phyloP scores from a whole-genome alignment of 1,140 invertebrate species.

The Brachionus rotundiformis region DNA sequence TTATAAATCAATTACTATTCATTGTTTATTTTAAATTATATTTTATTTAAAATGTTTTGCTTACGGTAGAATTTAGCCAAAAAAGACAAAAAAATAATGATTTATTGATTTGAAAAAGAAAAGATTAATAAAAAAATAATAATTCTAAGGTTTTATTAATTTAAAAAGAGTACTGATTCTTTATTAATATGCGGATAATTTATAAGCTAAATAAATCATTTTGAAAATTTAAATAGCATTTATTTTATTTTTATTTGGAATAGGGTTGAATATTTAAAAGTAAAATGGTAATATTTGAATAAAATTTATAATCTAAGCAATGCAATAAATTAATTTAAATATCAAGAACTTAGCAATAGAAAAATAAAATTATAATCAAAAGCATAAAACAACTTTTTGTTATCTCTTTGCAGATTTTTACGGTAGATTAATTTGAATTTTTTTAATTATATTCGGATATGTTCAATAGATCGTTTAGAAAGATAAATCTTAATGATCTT shows the following conservation, averaged over 20 bases:
- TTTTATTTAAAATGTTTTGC: background rate
- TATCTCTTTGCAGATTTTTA: background rate
- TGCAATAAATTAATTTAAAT: background rate
- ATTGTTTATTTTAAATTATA: background rate
- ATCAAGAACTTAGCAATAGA: background rate
- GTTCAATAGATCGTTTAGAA: background rate
- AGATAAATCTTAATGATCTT: background rate
- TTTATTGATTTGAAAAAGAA: background rate
- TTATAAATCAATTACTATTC: background rate
- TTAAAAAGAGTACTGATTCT: background rate
- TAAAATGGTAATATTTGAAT: background rate
- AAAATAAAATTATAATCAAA: background rate
- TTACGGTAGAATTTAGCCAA: background rate
- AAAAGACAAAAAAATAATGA: background rate
- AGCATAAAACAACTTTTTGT: background rate
- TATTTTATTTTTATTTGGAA: background rate
- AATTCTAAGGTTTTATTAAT: too few species aligned
- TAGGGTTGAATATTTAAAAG: background rate
- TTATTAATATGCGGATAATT: background rate
- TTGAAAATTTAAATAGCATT: too few species aligned
- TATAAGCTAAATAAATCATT: background rate
- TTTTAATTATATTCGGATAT: background rate
- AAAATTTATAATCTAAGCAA: background rate
- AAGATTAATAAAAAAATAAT: too few species aligned
- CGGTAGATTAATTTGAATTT: background rate